Evolutionary conservation across 1,140 invertebrate genomes (phyloP).

Genomic region (Drosophila leontia): DNA sequence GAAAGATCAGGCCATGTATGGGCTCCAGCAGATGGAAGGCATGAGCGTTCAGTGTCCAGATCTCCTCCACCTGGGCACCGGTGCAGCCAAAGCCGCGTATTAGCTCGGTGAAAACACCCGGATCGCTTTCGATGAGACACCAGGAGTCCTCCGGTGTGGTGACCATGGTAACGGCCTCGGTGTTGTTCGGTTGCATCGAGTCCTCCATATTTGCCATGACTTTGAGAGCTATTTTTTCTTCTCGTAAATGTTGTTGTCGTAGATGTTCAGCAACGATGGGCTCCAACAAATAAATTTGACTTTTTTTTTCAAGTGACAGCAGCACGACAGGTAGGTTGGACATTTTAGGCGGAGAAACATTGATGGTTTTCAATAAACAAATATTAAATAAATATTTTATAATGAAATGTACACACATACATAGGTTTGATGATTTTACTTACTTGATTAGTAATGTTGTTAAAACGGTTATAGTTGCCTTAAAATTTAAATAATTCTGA

Average conservation of each 20-base stretch:
- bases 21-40: slow-evolving; percentile 97
- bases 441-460: too few species aligned
- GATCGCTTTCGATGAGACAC: slow-evolving; percentile 99
- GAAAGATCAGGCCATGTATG: slow-evolving; percentile 99
- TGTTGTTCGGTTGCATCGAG: neutral
- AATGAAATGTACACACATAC: too few species aligned
- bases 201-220: slow-evolving; percentile 2
- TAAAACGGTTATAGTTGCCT: too few species aligned
- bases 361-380: too few species aligned
- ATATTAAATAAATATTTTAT: too few species aligned
- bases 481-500: too few species aligned
- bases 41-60: slow-evolving; percentile 96
- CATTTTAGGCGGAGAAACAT: too few species aligned
- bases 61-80: slow-evolving; percentile 98
- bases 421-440: too few species aligned
- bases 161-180: neutral
- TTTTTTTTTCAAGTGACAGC: neutral
- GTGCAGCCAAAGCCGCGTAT: slow-evolving; percentile 97
- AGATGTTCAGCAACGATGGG: neutral
- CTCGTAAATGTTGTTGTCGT: neutral
- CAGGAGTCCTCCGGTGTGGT: slow-evolving; percentile 90
- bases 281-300: neutral
- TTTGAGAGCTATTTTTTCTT: neutral
- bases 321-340: neutral
- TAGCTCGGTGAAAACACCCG: slow-evolving; percentile 98